Evolutionary conservation across 2,888 invertebrate species (phyloP).

Genomic region (Ectemnius lituratus): DNA sequence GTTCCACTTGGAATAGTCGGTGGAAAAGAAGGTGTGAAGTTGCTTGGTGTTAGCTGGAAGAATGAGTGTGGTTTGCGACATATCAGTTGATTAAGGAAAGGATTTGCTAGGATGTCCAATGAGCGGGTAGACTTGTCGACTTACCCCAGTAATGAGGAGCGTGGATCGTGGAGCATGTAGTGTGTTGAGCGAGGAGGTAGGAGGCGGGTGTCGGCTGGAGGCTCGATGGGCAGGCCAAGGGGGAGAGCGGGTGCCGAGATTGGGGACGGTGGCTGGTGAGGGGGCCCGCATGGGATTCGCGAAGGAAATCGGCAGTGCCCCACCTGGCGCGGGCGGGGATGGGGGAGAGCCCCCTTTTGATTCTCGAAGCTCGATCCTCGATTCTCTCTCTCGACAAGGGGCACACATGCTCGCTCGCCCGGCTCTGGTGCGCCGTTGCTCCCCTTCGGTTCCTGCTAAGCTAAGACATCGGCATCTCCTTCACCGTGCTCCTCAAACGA

Average conservation of each 20-base stretch:
- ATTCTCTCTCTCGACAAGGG: conserved; percentile 41
- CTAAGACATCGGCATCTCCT: conserved; percentile 76
- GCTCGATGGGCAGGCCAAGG: neutral
- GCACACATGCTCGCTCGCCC: conserved; percentile 66
- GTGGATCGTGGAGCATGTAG: too few relatives aligned
- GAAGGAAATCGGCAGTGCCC: conserved; percentile 53
- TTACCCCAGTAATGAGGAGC: too few relatives aligned
- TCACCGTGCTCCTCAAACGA: conserved; percentile 76
- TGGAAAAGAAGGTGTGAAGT: too few relatives aligned
- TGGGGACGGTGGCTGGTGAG: neutral
- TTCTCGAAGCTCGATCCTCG: conserved; percentile 67
- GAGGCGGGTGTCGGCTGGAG: too few relatives aligned
- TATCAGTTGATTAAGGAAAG: too few relatives aligned
- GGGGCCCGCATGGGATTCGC: conserved; percentile 49
- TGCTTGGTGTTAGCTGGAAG: conserved; percentile 28
- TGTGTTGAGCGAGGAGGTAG: too few relatives aligned
- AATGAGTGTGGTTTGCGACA: conserved; percentile 9
- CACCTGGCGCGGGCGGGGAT: conserved; percentile 46
- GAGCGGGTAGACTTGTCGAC: too few relatives aligned
- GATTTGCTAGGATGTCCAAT: too few relatives aligned
- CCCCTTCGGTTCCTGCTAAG: conserved; percentile 55
- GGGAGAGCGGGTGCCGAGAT: neutral
- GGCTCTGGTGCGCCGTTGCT: conserved; percentile 32
- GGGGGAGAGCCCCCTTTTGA: conserved; percentile 59
- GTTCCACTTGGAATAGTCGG: too few relatives aligned